Percentiles rank a stretch among this genome's conserved stretches.
phyloP scores from a whole-genome alignment of 2,888 invertebrate species.

The Anthrax anthrax region DNA sequence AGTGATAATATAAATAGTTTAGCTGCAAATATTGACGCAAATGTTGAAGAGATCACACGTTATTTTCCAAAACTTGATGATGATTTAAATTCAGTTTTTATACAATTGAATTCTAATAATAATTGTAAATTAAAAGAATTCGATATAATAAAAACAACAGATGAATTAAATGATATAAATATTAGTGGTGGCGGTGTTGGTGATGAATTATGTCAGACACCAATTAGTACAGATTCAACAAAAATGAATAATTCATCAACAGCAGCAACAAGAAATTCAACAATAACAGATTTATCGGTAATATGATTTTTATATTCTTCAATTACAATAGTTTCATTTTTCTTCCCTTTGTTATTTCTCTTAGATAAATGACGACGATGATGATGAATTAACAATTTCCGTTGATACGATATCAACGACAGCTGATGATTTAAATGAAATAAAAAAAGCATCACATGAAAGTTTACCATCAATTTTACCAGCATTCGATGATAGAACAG shows the following conservation, averaged over 20 bases:
- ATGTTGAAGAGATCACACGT: conserved; percentile 32
- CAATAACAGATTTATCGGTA: conserved; percentile 38
- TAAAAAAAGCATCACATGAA: neutral
- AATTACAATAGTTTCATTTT: no score
- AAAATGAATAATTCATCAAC: conserved; percentile 32
- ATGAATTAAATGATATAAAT: no score
- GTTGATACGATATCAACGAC: conserved; percentile 34
- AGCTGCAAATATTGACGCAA: conserved; percentile 34
- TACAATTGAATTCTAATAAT: conserved; percentile 34
- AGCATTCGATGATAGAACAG: conserved; percentile 1
- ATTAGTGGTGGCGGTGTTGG: no score
- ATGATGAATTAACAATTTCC: conserved; percentile 44
- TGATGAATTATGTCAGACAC: no score
- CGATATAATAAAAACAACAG: neutral
- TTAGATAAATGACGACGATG: conserved; percentile 36
- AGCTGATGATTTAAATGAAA: neutral
- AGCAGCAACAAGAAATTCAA: conserved; percentile 52
- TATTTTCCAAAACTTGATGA: conserved; percentile 44
- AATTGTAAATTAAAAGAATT: conserved; percentile 17
- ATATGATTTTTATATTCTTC: no score
- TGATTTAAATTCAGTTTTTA: conserved; percentile 38
- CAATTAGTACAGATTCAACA: no score
- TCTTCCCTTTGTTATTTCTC: no score
- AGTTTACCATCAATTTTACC: neutral
- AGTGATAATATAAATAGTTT: conserved; percentile 48